These are phyloP conservation scores for Lutjanus erythropterus DNA, from an alignment of 2,113 vertebrate species.

Conservation along the genomic window DNA sequence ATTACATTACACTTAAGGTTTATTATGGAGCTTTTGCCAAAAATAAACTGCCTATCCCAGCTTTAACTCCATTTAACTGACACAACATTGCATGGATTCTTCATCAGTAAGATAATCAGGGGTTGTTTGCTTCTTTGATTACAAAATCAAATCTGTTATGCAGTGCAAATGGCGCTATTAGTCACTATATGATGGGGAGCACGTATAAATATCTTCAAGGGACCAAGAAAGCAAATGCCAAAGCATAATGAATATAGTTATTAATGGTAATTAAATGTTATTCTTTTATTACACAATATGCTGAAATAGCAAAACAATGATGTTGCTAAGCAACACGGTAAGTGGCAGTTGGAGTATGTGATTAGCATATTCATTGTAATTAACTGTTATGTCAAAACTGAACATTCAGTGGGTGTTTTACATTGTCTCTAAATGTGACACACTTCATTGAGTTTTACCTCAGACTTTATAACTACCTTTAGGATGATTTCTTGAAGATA, in stretches of 20 bases:
- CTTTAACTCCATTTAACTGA: conserved; percentile 8
- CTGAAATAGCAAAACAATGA: conserved; percentile 16
- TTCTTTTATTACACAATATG: conserved; percentile 51
- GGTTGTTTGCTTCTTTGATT: conserved; percentile 31
- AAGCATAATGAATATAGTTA: conserved; percentile 43
- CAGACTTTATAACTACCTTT: not conserved
- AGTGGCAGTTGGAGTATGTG: conserved; percentile 22
- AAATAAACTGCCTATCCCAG: too few species aligned
- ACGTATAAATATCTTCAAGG: conserved; percentile 1
- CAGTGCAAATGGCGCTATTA: not conserved
- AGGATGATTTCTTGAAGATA: not conserved
- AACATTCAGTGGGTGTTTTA: conserved; percentile 27
- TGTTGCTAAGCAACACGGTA: conserved; percentile 51
- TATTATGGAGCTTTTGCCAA: too few species aligned
- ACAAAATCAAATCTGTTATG: conserved; percentile 41
- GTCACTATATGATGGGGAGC: conserved; percentile 15
- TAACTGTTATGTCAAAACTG: conserved; percentile 21
- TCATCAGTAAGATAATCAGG: conserved; percentile 12
- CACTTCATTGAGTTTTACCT: conserved; percentile 9
- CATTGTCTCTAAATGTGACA: not conserved
- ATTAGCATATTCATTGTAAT: conserved; percentile 56
- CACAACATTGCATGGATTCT: not conserved
- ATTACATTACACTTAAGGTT: too few species aligned
- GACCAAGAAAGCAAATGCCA: conserved; percentile 20
- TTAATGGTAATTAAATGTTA: conserved; percentile 37